Percentiles rank a stretch among this genome's conserved stretches.
phyloP scores from a whole-genome alignment of 2,888 invertebrate species.

The Agrotis puta region DNA sequence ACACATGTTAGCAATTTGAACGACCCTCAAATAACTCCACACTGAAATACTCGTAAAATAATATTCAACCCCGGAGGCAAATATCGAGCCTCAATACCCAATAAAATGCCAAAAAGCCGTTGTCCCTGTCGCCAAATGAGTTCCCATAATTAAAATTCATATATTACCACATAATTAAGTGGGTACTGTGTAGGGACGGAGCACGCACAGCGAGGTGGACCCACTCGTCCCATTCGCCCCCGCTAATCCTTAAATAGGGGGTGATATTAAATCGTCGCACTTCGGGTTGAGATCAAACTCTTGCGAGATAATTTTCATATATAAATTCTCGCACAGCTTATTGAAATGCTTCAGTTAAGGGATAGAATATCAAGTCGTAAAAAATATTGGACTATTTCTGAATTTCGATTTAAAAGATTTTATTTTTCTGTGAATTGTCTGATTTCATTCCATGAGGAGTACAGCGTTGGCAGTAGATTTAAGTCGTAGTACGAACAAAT shows the following conservation, averaged over 20 bases:
- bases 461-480: not conserved
- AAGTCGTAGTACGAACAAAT: slow-evolving; percentile 12
- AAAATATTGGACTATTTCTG: slow-evolving; percentile 3
- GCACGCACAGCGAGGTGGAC: slow-evolving; percentile 29
- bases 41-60: not conserved
- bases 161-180: slow-evolving; percentile 60
- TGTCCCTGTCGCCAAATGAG: slow-evolving; percentile 30
- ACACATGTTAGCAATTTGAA: not conserved
- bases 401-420: slow-evolving; percentile 7
- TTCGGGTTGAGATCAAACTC: slow-evolving; percentile 25
- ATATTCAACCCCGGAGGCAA: slow-evolving; percentile 11
- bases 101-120: slow-evolving; percentile 38
- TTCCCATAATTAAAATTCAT: slow-evolving; percentile 61
- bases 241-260: slow-evolving; percentile 64
- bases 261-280: slow-evolving; percentile 62
- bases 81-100: slow-evolving; percentile 25
- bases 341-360: slow-evolving; percentile 27
- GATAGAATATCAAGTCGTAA: slow-evolving; percentile 17
- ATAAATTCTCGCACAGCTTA: slow-evolving; percentile 46
- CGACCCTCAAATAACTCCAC: not conserved
- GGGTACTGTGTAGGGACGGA: slow-evolving; percentile 19
- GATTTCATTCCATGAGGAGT: not conserved
- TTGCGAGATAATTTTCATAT: slow-evolving; percentile 39
- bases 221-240: slow-evolving; percentile 26
- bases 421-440: slow-evolving; percentile 1